Evolutionary conservation across 2,113 vertebrate species (phyloP), one percentile per base, ranked within the genome.

Genomic region (Callochromis pleurospilus): DNA sequence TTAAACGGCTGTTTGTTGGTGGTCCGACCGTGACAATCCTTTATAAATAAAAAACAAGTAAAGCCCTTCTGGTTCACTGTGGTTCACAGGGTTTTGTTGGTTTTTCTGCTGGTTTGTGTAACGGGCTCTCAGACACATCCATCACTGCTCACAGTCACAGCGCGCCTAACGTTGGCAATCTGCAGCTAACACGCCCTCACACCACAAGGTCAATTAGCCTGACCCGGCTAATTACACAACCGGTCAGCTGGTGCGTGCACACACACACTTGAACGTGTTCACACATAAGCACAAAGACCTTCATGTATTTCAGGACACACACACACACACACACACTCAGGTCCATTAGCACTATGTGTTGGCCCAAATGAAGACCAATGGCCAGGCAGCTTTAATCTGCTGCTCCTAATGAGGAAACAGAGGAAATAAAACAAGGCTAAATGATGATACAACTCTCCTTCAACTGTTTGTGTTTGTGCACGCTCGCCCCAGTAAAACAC

Each of bases 361-460:
- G 88, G 79, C 62, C 91, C 96, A 97, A 98, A 98, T 98, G 98
- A 98, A 98, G 97, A 97, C 97, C 97, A 98, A 98, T 97, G 97
- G 96, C 95, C 95, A 94, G 95, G 96, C 95, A 92, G 85, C 93
- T 96, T 96, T 95, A 96, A 95, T 97, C 96, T 97, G 96, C 96
- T 96, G 95, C 97, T 88, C 93, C 95, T 97, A 97, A 99, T 97
- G 97, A 98, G 97, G 97, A 97, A 97, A 97, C 96, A 95, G 93
- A 96, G 97, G 93, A 94, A 96, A 95, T 90, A 94, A 93, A 96
- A 94, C 95, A 90, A 94, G 96, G 95, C 97, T 96, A 97, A 98
- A 98, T 97, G 97, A 98, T 97, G 97, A 97, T 95, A 95, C 95
- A 93, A 96, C 96, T 96, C 95, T 96, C 96, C 96, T 96, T 93